Evolutionary conservation across 2,113 vertebrate species (phyloP), one percentile per base, ranked within the genome.

Genomic region (Microtus richardsoni): DNA sequence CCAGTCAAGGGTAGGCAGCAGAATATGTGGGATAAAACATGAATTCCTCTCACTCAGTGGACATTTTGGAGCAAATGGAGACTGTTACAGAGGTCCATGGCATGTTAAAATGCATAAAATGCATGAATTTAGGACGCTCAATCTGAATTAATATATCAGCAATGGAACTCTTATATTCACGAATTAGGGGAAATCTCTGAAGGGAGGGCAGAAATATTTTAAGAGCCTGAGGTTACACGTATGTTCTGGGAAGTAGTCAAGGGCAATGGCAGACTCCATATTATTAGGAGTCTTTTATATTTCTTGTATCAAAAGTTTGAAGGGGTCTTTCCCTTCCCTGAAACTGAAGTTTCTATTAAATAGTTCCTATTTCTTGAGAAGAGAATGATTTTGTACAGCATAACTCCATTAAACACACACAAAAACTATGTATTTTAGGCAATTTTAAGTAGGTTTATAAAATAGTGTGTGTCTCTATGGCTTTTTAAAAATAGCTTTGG

Each of bases 291-390:
- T 19, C 6, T 62, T 26, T 44, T 84, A 9, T 84, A n/a, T 62
- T 39, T 26, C 26, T 28, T 4, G 17, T 26, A 44, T 0, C 6
- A 2, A 30, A 12, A 16, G 9, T 19, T 41, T 2, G 26, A 30
- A 64, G 80, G 9, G 4, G 1, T 84, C 16, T 41, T 64, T 41
- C 14, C 74, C 6, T 30, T 44, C 64, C 8, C 26, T 30, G 41
- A 60, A 60, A 83, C 3, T 39, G n/a, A 28, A 39, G 39, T 44
- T 64, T 82, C 41, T 44, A 17, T 30, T 64, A 62, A 13, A 62
- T 62, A 84, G 39, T 19, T 84, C 14, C 62, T 64, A 26, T 2
- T 10, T 44, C 60, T 30, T 41, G 24, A 62, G 14, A 83, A 7
- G 7, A 41, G 58, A 62, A 83, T 83, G n/a, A 14, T 41, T 83